A percentile compares a stretch with the other conserved stretches of the same genome.
These are phyloP conservation scores for Amiota communis DNA, from an alignment of 2,888 invertebrate genomes.

Conservation along the genomic window DNA sequence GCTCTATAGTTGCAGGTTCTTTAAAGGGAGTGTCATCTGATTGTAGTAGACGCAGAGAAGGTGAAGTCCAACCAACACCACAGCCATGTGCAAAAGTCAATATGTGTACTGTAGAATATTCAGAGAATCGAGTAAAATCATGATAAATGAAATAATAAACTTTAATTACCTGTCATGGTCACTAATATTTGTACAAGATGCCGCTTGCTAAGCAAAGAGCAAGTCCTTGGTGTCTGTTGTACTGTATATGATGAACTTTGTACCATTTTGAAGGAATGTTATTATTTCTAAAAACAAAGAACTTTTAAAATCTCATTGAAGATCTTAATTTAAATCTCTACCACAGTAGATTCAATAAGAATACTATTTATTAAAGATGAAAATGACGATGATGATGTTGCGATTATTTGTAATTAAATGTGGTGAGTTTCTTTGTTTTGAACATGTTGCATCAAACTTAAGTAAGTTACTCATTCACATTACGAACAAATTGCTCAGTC, in stretches of 20 bases:
- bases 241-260: conserved; percentile 14
- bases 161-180: conserved; percentile 53
- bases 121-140: neutral
- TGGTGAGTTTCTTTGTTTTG: too few species aligned
- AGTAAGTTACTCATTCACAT: too few species aligned
- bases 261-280: conserved; percentile 44
- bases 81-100: conserved; percentile 65
- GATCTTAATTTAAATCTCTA: too few species aligned
- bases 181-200: conserved; percentile 56
- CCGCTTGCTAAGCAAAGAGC: conserved; percentile 46
- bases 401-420: too few species aligned
- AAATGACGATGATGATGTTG: too few species aligned
- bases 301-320: too few species aligned
- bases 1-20: conserved; percentile 44
- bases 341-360: too few species aligned
- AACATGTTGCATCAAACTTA: too few species aligned
- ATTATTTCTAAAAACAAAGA: too few species aligned
- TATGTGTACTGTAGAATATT: conserved; percentile 57
- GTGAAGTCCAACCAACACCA: conserved; percentile 65
- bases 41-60: conserved; percentile 55
- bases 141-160: neutral
- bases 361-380: too few species aligned
- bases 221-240: conserved; percentile 37
- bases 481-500: too few species aligned
- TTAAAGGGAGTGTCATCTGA: conserved; percentile 50